phyloP scores from a whole-genome alignment of 35 echinoderm and acorn worm genomes.

The Apostichopus japonicus region DNA sequence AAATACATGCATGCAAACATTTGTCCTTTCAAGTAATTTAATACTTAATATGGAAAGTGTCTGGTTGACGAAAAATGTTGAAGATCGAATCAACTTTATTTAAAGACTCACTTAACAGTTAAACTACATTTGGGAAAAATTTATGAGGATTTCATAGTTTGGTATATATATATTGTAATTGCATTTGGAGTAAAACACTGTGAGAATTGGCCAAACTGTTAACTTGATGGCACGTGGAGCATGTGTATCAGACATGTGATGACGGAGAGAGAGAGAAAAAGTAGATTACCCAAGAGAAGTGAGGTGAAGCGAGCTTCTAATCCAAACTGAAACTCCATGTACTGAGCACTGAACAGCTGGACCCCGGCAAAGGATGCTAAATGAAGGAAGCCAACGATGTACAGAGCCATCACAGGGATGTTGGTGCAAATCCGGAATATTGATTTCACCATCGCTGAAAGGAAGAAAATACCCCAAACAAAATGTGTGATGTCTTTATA shows the following conservation, averaged over 20 bases:
- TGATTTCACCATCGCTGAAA: slow-evolving; percentile 32
- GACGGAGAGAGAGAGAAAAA: neutral
- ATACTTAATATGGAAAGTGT: too few species aligned
- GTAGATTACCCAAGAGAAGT: slow-evolving; percentile 5
- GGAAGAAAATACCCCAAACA: neutral
- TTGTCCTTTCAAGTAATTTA: too few species aligned
- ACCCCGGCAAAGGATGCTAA: slow-evolving; percentile 37
- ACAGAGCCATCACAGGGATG: slow-evolving; percentile 24
- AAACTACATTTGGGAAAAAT: too few species aligned
- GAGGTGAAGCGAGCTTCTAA: neutral
- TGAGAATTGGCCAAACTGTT: too few species aligned
- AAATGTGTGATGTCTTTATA: neutral
- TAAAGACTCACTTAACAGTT: too few species aligned
- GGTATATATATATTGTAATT: neutral
- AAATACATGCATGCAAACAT: too few species aligned
- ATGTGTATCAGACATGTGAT: neutral
- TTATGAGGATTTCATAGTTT: neutral
- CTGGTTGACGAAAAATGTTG: too few species aligned
- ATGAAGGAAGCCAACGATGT: slow-evolving; percentile 12
- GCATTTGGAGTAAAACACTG: too few species aligned
- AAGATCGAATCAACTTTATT: too few species aligned
- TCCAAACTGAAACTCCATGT: slow-evolving; percentile 43
- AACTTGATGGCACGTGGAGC: too few species aligned
- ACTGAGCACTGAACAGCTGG: slow-evolving; percentile 45
- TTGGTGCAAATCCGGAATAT: slow-evolving; percentile 17